Conservation (phyloP, 2,113 vertebrate species). For the Calyptomena viridis region DNA sequence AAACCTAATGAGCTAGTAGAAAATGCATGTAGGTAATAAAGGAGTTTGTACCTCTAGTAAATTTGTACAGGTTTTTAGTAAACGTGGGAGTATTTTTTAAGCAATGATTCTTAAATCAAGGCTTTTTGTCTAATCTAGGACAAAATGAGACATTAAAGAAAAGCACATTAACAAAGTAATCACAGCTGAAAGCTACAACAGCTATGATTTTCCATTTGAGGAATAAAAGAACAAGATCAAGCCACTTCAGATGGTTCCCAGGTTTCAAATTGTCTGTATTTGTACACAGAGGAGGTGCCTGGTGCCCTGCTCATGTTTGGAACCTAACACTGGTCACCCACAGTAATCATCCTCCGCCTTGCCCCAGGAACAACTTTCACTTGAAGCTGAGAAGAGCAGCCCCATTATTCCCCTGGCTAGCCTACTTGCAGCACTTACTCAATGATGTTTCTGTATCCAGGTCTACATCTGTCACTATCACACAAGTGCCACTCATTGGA, state of each 20-base stretch:
- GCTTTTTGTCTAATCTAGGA: not conserved
- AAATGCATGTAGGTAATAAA: not conserved
- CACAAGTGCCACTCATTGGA: not conserved
- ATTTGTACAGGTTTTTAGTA: not conserved
- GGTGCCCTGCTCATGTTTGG: not conserved
- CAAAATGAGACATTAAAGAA: not conserved
- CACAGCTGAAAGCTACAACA: not conserved
- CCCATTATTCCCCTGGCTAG: not conserved
- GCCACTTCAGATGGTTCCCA: fast-evolving
- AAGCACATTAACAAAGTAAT: not conserved
- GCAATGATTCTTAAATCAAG: not conserved
- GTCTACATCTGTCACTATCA: not conserved
- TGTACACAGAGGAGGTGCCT: not conserved
- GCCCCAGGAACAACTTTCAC: fast-evolving
- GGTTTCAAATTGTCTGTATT: not conserved
- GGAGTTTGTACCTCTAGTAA: not conserved
- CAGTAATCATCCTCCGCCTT: not conserved
- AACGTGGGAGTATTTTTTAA: not conserved
- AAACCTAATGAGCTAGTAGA: not conserved
- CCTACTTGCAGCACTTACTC: fast-evolving
- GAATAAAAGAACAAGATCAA: not conserved
- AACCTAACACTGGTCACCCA: not conserved
- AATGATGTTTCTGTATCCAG: not conserved
- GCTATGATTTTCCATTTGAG: not conserved
- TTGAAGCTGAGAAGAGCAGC: not conserved